Evolutionary conservation across 2,888 invertebrate species (phyloP), one percentile per base, ranked within the genome.

Genomic region (Melinaea marsaeus): DNA sequence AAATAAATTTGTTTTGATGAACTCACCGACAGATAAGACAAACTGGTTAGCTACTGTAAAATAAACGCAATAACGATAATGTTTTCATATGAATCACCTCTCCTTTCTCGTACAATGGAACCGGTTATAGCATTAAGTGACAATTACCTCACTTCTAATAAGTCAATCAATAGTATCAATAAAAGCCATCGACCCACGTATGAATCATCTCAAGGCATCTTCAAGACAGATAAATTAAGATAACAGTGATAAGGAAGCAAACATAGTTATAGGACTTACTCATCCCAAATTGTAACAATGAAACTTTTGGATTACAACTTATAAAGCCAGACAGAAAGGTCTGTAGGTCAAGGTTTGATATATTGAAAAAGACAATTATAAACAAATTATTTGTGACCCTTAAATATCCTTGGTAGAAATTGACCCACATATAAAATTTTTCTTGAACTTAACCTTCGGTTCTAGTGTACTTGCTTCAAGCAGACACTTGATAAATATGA

Each of bases 171-270:
- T 57, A 56, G 55, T 48, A 63, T 57, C 55, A 42, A 63, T 60
- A 46, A 42, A 64, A 47, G 57, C 54, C 59, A 48, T 56, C 57
- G 57, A 66, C 55, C 57, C 57, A 9, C 32, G 33, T 9, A 59
- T 72, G 71, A 72, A 61, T 71, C 69, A 74, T 64, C 64, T 54
- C 55, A 47, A 47, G 35, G 60, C 63, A 65, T 46, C 71, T 71
- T 67, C 69, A 69, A 63, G 63, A 70, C 6, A 62, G 65, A 70
- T 71, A 69, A 61, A 64, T 67, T 55, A 58, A 61, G 54, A 48
- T 57, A 66, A 66, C 57, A 62, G 59, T 64, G 72, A 75, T 74
- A 73, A 68, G 61, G 63, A 71, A 62, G 70, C 73, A 74, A 72
- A 76, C 67, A 75, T 72, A 73, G 59, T 63, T 60, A 46, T 13